Conservation (phyloP, 1,140 invertebrate genomes). For the Temnothorax nylanderi region DNA sequence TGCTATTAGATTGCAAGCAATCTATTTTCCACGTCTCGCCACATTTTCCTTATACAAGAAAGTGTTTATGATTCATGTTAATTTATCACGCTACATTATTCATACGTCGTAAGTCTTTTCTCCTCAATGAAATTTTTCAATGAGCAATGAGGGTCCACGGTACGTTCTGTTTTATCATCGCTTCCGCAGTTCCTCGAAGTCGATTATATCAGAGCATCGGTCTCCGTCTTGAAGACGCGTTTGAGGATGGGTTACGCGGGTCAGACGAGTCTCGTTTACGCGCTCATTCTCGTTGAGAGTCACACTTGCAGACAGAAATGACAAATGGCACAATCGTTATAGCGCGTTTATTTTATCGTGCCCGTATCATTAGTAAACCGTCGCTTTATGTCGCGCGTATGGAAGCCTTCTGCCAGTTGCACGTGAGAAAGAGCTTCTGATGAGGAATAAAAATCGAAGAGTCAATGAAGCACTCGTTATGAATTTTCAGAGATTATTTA, state of each 20-base stretch:
- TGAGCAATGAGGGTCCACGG: background rate
- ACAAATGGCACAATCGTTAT: conserved; percentile 45
- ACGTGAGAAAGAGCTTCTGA: background rate
- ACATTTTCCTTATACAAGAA: background rate
- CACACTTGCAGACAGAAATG: conserved; percentile 33
- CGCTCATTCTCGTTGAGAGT: background rate
- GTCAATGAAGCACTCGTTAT: too few relatives aligned
- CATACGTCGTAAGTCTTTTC: background rate
- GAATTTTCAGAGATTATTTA: background rate
- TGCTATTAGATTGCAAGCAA: background rate
- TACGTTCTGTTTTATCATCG: conserved; percentile 47
- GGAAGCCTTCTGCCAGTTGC: background rate
- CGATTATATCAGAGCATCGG: conserved; percentile 55
- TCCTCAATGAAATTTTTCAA: conserved; percentile 36
- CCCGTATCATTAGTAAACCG: conserved; percentile 8
- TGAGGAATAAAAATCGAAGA: background rate
- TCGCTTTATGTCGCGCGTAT: background rate
- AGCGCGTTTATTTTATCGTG: conserved; percentile 51
- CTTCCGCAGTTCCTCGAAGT: conserved; percentile 33
- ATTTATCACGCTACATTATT: background rate
- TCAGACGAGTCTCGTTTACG: conserved; percentile 53
- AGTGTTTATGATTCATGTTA: background rate
- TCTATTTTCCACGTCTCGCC: background rate
- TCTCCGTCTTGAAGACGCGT: conserved; percentile 14
- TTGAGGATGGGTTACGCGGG: conserved; percentile 61